phyloP scores from a whole-genome alignment of 2,113 vertebrate species.

The Myrmecophaga tridactyla region DNA sequence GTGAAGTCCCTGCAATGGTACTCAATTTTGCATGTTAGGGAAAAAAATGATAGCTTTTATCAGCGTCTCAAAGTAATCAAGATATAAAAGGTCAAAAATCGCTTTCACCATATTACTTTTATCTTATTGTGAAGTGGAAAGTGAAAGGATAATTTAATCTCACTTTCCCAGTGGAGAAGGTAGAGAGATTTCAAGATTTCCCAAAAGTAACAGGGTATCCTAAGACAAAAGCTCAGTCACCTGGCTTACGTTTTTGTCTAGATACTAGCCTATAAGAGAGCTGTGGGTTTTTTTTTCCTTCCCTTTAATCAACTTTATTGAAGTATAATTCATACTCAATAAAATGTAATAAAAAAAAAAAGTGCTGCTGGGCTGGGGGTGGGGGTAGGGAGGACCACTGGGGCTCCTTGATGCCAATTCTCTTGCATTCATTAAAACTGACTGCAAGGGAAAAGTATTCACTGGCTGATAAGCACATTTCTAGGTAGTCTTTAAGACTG shows the following conservation, averaged over 20 bases:
- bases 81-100: not conserved
- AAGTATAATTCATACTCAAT: not conserved
- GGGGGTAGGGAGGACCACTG: not conserved
- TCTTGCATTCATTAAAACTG: slow-evolving; percentile 23
- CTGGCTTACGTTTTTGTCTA: not conserved
- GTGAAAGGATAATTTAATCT: not conserved
- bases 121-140: not conserved
- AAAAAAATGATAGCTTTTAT: not conserved
- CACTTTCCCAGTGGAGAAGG: not conserved
- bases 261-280: not conserved
- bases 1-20: not conserved
- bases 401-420: slow-evolving; percentile 10
- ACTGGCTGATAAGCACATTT: not conserved
- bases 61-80: not conserved
- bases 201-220: not conserved
- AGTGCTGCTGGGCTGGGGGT: not conserved
- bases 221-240: not conserved
- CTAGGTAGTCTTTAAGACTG: slow-evolving; percentile 9
- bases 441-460: not conserved
- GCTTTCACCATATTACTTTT: not conserved
- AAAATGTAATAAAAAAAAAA: no score
- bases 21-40: not conserved
- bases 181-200: slow-evolving; percentile 24
- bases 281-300: not conserved
- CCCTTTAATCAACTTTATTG: not conserved